Percentiles rank a stretch among this genome's conserved stretches.
These are phyloP conservation scores for Leiothrix lutea DNA, from an alignment of 2,113 vertebrate genomes.

Conservation along the genomic window DNA sequence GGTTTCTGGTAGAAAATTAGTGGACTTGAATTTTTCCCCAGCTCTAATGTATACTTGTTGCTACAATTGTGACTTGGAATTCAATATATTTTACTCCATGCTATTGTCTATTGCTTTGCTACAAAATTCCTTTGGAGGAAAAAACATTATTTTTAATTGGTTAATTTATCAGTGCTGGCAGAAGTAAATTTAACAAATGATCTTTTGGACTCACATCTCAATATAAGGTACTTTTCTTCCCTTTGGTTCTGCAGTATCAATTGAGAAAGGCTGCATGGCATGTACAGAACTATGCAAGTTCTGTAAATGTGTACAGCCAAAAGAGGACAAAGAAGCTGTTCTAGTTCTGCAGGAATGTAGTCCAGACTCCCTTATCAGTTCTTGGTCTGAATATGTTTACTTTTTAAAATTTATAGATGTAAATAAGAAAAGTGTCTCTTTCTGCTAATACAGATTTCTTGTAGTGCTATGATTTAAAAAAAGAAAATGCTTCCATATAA, in stretches of 20 bases:
- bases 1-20: background rate
- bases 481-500: background rate
- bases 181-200: conserved; percentile 12
- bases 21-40: background rate
- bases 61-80: background rate
- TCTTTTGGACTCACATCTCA: background rate
- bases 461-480: background rate
- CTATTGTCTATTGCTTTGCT: background rate
- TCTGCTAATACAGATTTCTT: background rate
- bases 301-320: rapidly evolving
- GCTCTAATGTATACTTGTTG: background rate
- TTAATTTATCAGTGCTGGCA: conserved; percentile 42
- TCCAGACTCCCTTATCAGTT: background rate
- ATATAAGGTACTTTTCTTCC: conserved; percentile 17
- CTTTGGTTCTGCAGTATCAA: conserved; percentile 2
- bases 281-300: background rate
- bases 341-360: background rate
- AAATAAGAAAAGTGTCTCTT: background rate
- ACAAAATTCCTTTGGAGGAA: background rate
- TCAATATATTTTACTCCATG: background rate
- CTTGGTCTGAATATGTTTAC: background rate
- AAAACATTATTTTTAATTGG: conserved; percentile 54
- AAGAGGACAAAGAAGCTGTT: background rate
- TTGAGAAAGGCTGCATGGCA: background rate
- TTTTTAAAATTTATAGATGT: background rate